phyloP scores from a whole-genome alignment of 2,888 invertebrate genomes.

The Mermis nigrescens region DNA sequence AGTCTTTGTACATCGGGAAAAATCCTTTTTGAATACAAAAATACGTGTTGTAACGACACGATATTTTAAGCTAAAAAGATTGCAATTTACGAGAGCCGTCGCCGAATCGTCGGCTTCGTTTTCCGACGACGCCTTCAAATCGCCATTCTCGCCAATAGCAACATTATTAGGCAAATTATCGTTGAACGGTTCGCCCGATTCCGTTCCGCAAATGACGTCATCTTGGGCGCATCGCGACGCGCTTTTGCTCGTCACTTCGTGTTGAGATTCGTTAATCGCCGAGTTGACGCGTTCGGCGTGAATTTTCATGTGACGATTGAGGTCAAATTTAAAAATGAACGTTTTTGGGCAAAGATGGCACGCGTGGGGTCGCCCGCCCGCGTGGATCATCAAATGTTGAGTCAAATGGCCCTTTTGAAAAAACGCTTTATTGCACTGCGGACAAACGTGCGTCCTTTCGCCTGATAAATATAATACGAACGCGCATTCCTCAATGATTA shows the following conservation, averaged over 20 bases:
- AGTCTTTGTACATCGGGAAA: no score
- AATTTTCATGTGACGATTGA: slow-evolving; percentile 32
- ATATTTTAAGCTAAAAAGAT: no score
- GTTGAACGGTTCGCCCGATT: neutral
- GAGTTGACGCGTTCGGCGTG: slow-evolving; percentile 26
- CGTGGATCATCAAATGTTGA: slow-evolving; percentile 30
- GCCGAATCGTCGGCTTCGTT: no score
- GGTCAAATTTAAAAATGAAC: slow-evolving; percentile 28
- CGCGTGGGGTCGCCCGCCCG: slow-evolving; percentile 13
- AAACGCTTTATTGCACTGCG: slow-evolving; percentile 32
- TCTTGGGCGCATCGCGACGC: neutral
- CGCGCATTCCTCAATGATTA: no score
- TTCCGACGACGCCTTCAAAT: neutral
- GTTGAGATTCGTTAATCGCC: neutral
- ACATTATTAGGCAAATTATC: neutral
- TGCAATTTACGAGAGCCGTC: no score
- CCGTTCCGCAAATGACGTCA: neutral
- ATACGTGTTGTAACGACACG: no score
- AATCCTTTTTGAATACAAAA: no score
- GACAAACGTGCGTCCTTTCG: slow-evolving; percentile 33
- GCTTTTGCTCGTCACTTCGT: neutral
- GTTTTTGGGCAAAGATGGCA: slow-evolving; percentile 29
- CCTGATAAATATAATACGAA: no score
- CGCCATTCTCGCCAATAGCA: neutral
- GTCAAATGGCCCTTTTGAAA: slow-evolving; percentile 29